A percentile compares a stretch with the other conserved stretches of the same genome.
Evolutionary conservation across 2,888 invertebrate genomes (phyloP).

Genomic region (Acanthoscelides obtectus): DNA sequence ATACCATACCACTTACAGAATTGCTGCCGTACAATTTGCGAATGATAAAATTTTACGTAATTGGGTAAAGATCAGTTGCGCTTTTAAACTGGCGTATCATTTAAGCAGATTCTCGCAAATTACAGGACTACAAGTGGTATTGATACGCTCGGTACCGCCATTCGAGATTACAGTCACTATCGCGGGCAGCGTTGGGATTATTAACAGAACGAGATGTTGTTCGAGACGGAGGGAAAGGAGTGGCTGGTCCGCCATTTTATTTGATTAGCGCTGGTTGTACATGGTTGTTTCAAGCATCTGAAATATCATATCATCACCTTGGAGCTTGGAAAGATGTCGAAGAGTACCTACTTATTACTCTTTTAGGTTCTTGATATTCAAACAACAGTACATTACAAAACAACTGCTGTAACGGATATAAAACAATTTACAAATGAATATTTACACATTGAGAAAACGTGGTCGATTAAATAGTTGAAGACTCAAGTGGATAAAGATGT

Average conservation of each 20-base stretch:
- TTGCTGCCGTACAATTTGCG: background rate
- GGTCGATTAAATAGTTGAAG: no score
- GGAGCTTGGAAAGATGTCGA: background rate
- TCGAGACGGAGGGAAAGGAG: background rate
- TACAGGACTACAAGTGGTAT: background rate
- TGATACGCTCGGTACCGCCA: background rate
- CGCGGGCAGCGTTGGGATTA: background rate
- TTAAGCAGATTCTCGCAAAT: background rate
- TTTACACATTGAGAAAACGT: no score
- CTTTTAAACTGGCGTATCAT: background rate
- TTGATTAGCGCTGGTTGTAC: background rate
- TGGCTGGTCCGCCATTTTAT: background rate
- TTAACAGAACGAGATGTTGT: background rate
- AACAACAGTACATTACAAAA: no score
- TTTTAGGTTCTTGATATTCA: background rate
- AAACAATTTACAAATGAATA: no score
- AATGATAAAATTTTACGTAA: background rate
- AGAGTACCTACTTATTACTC: background rate
- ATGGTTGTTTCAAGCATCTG: background rate
- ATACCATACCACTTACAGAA: background rate
- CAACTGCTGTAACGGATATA: no score
- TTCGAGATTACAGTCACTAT: background rate
- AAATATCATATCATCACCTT: background rate
- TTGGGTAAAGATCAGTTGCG: background rate
- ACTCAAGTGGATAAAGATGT: no score